phyloP scores from a whole-genome alignment of 2,888 invertebrate species.

The Sthenelais limicola region DNA sequence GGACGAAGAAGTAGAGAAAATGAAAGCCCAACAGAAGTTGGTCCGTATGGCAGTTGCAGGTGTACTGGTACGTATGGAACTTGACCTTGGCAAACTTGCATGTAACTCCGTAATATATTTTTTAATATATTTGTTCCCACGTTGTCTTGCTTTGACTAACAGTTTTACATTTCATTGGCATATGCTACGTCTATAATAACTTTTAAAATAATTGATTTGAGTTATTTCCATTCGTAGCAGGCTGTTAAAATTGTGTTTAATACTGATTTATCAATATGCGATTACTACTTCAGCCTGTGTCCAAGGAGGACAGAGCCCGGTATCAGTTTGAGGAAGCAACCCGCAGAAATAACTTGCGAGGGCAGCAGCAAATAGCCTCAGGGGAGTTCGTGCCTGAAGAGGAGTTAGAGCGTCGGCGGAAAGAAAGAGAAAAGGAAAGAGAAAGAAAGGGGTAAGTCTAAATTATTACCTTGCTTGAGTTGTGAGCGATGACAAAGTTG shows the following conservation, averaged over 20 bases:
- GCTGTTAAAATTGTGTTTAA: no score
- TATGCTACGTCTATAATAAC: no score
- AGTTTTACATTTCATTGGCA: no score
- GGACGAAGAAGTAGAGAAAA: slow-evolving; percentile 5
- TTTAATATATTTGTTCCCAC: no score
- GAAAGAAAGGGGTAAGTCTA: slow-evolving; percentile 22
- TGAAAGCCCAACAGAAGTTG: slow-evolving; percentile 9
- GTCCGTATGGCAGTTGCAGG: not conserved
- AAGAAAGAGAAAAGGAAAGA: slow-evolving; percentile 11
- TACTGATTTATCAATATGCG: no score
- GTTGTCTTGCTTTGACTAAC: no score
- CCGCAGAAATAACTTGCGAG: slow-evolving; percentile 22
- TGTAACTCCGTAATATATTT: no score
- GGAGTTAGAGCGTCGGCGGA: slow-evolving; percentile 5
- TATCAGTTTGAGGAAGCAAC: slow-evolving; percentile 36
- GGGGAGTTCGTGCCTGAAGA: slow-evolving; percentile 24
- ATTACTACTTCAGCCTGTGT: slow-evolving; percentile 8
- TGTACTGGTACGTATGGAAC: slow-evolving; percentile 2
- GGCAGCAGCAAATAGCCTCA: slow-evolving; percentile 23
- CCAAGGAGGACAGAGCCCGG: slow-evolving; percentile 32
- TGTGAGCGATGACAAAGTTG: no score
- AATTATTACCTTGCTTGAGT: no score
- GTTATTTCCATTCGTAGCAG: no score
- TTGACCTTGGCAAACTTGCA: no score
- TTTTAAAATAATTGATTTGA: no score